Percentiles rank a stretch among this genome's conserved stretches.
These are phyloP conservation scores for Dipus sagitta DNA, from an alignment of 2,797 vertebrate genomes.

Conservation along the genomic window DNA sequence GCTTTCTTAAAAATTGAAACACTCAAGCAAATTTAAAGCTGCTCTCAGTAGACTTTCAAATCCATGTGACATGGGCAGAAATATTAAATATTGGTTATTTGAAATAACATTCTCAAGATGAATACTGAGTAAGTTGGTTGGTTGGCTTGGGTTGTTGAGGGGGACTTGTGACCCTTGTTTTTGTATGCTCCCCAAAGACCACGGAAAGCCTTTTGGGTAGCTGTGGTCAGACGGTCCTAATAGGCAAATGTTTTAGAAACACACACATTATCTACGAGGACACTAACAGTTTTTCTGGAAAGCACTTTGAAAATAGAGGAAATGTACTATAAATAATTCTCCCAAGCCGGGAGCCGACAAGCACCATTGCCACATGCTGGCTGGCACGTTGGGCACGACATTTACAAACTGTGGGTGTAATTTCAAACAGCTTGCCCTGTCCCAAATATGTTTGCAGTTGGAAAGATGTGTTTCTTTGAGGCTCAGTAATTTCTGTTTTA, in stretches of 20 bases:
- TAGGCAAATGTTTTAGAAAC: slow-evolving; percentile 69
- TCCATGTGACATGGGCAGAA: not conserved
- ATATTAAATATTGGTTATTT: slow-evolving; percentile 42
- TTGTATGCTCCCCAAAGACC: slow-evolving; percentile 54
- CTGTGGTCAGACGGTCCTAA: slow-evolving; percentile 59
- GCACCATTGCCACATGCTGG: slow-evolving; percentile 72
- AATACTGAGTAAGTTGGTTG: slow-evolving; percentile 7
- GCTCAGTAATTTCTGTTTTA: slow-evolving; percentile 78
- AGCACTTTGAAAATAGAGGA: slow-evolving; percentile 71
- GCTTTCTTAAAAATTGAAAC: slow-evolving; percentile 61
- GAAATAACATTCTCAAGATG: slow-evolving; percentile 29
- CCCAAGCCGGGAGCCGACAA: slow-evolving; percentile 66
- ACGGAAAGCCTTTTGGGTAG: slow-evolving; percentile 34
- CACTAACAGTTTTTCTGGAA: slow-evolving; percentile 64
- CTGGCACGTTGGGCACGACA: slow-evolving; percentile 74
- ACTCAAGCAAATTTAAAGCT: not conserved
- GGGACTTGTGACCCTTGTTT: slow-evolving; percentile 61
- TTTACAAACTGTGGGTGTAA: slow-evolving; percentile 78
- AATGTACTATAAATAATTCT: slow-evolving; percentile 76
- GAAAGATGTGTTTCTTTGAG: slow-evolving; percentile 76
- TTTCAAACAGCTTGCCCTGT: slow-evolving; percentile 81
- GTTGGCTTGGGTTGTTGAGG: slow-evolving; percentile 48
- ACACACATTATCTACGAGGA: slow-evolving; percentile 3
- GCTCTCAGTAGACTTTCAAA: slow-evolving; percentile 38
- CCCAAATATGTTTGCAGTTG: slow-evolving; percentile 80